phyloP scores from a whole-genome alignment of 2,888 invertebrate genomes.

The Noctua fimbriata region DNA sequence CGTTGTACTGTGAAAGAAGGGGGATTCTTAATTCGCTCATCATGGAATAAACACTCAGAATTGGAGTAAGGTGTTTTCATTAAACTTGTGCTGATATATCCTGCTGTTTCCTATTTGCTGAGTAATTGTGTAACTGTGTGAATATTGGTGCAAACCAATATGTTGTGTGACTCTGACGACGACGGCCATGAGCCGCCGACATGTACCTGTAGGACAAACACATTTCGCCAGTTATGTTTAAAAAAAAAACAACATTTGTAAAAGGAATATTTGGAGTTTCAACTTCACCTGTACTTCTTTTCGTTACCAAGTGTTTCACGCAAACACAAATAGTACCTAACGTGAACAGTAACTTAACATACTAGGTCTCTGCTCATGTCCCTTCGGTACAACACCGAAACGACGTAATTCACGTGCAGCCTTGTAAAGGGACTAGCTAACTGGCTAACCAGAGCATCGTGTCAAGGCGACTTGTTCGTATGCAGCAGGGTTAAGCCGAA shows the following conservation, averaged over 20 bases:
- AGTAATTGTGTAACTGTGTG: no score
- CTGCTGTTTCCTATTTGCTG: no score
- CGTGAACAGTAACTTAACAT: background rate
- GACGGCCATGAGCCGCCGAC: no score
- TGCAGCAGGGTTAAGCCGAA: conserved; percentile 11
- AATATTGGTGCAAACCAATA: no score
- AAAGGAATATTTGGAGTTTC: background rate
- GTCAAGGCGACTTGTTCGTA: conserved; percentile 42
- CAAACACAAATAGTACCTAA: background rate
- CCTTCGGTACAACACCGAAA: background rate
- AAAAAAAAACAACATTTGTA: background rate
- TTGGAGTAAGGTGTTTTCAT: no score
- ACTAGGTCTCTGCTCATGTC: background rate
- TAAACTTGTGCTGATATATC: no score
- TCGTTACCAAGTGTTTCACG: background rate
- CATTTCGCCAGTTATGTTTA: background rate
- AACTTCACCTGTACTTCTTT: background rate
- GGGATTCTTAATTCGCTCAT: no score
- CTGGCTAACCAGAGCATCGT: conserved; percentile 28
- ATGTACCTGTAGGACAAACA: background rate
- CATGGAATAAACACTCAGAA: no score
- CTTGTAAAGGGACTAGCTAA: conserved; percentile 47
- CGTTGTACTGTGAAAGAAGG: no score
- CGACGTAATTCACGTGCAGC: background rate
- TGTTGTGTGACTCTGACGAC: no score